Base-by-base conservation (phyloP, 2,888 invertebrate genomes). In the Apodemia zela region DNA sequence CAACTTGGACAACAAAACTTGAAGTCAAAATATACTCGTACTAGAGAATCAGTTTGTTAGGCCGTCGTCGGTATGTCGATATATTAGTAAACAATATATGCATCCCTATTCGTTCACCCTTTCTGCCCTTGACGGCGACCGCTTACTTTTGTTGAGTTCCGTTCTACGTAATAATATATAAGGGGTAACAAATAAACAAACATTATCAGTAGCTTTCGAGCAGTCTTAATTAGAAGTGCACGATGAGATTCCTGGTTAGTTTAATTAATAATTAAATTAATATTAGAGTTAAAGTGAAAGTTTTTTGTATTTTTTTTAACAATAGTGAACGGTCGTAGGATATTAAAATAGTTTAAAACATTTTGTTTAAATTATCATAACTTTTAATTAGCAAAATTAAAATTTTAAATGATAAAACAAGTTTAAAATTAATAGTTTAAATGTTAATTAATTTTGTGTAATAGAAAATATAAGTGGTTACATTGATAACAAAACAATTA, bases 71-170 rank as follows among this genome's bases (percentile, higher is more conserved):
- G 10, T 54, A 25, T 21, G 18, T 54, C 54, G 54, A 54, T 54
- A 54, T 45, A n/a, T 45, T n/a, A 45, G n/a, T 45, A 6, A 45
- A 6, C 5, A n/a, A 5, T 4, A 25, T 25, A 6, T 13, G 1
- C 54, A 25, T 21, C 54, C 54, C 54, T 54, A 25, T 88, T 87
- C 89, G 87, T 87, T 83, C 85, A 87, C 87, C 88, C 87, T 85
- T 84, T 79, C 83, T 54, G 88, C 88, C 88, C 89, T 89, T 88
- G 87, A 85, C 76, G 75, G 70, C 72, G 75, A 72, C 88, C 87
- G 74, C 81, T 89, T 87, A 87, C 87, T 87, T 87, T 86, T 86
- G 71, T 74, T 79, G 54, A 54, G 80, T 75, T 78, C 81, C 78
- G 82, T 82, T 82, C 78, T 75, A 78, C 71, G 72, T 72, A 68